Percentiles rank a stretch among this genome's conserved stretches.
These are phyloP conservation scores for Phymatocera aterrima DNA, from an alignment of 2,888 invertebrate genomes.

Conservation along the genomic window DNA sequence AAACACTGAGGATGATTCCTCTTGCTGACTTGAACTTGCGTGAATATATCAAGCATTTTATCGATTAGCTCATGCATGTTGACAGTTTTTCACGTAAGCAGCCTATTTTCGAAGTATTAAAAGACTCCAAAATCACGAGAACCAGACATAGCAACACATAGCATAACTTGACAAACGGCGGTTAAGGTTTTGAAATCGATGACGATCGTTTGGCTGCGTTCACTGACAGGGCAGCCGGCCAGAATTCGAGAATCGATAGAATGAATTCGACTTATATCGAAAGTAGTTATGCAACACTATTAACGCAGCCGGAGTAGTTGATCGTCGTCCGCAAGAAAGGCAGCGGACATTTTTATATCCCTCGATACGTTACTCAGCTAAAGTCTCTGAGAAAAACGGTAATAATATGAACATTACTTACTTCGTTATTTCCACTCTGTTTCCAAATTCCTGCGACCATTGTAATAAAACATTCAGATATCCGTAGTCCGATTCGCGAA, in stretches of 20 bases:
- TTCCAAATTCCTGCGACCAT: not conserved
- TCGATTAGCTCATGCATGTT: not conserved
- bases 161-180: not conserved
- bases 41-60: constrained; percentile 75
- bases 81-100: not conserved
- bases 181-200: constrained; percentile 26
- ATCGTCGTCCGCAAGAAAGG: not conserved
- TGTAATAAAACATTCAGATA: not conserved
- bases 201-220: not conserved
- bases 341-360: not conserved
- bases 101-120: not conserved
- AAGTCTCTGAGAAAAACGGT: not conserved
- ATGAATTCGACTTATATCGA: not conserved
- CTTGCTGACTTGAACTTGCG: constrained; percentile 81
- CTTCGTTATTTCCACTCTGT: not conserved
- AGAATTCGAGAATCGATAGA: not conserved
- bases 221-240: not conserved
- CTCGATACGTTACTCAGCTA: not conserved
- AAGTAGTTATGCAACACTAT: constrained; percentile 12
- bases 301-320: constrained; percentile 27
- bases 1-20: constrained; percentile 81
- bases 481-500: not conserved
- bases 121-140: not conserved
- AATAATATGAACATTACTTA: not conserved
- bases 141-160: too few species aligned